Base-by-base conservation (phyloP, 2,797 vertebrate genomes). In the Arrhamphus sclerolepis region DNA sequence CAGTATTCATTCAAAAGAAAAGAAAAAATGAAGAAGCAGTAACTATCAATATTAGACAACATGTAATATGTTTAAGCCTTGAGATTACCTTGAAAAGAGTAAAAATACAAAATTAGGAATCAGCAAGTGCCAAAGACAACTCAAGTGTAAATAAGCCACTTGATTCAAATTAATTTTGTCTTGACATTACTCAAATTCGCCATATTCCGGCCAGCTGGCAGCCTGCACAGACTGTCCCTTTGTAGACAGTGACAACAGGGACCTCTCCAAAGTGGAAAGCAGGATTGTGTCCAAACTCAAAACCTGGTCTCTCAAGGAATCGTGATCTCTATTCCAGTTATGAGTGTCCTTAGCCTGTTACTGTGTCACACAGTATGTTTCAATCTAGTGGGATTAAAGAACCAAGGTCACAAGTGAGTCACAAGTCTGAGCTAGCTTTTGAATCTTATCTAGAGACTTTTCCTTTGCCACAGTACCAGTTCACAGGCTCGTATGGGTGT, bases 401-500 rank as follows among this genome's bases (percentile, higher is more conserved):
- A 66, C 61, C 38, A 14, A 31, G 77, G 76, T 86, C 84, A 89
- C 75, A 83, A 84, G 87, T 80, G 77, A 80, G 84, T 89, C 85
- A 87, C 72, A 77, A 79, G 81, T 76, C 64, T 51, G 58, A 58
- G 39, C 18, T 1, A 62, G 49, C 72, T 78, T n/a, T 80, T 84
- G 69, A 86, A 72, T 89, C 63, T 62, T 72, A 79, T 52, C 64
- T 55, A 1, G 38, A 59, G 59, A 75, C 62, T 64, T 77, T 70
- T 38, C 39, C 38, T 63, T 66, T 66, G 67, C 70, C 50, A 63
- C 42, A 52, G 77, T 75, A 50, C 59, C 58, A 50, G 51, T 72
- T 73, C 78, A 82, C 71, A 39, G 66, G 52, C 78, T 81, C 69
- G 67, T 75, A 81, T 77, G 29, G 55, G 62, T 79, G 66, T 78